Evolutionary conservation across 1,140 invertebrate genomes (phyloP), one percentile per base, ranked within the genome.

Genomic region (Nephila pilipes): DNA sequence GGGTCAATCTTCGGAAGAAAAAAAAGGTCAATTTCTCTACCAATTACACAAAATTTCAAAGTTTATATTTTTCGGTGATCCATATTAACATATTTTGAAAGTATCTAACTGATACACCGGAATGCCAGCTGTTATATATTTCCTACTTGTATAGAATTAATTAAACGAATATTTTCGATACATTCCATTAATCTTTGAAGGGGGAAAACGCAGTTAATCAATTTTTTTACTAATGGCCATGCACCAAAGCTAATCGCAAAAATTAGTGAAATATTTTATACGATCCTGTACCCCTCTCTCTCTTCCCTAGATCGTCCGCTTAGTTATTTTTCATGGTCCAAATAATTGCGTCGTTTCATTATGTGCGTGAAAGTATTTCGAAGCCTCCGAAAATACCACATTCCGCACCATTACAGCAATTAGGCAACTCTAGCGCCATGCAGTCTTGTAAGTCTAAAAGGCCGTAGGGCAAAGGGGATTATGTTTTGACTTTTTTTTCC

Each of bases 351-450:
- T 85, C 79, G 90, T 69, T 91, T 85, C 36, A 36, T 36, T 85
- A 85, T 58, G 55, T 85, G 90, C 90, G 90, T 91, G 90, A 91
- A 91, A 91, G 90, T 91, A 83, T 91, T 91, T 80, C 18, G 75
- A 25, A 81, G 75, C 57, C 58, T 91, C 38, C 14, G 54, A 81
- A 81, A 79, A 91, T 69, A 85, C 81, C 79, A 85, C 90, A 91
- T 91, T 91, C 90, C 90, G 58, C 90, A 55, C 55, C 90, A 91
- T 91, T 91, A 91, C 58, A 38, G 80, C 90, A 91, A 91, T 91
- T 91, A 91, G 60, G 57, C 90, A 91, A 69, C 88, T 90, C 88
- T 90, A 90, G 90, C 90, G 90, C 90, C 90, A 91, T 85, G 90
- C 90, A 65, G 90, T 91, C 90, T 91, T 91, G 75, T 83, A 85